Evolutionary conservation across 2,888 invertebrate species (phyloP).

Genomic region (Drosophila subsilvestris): DNA sequence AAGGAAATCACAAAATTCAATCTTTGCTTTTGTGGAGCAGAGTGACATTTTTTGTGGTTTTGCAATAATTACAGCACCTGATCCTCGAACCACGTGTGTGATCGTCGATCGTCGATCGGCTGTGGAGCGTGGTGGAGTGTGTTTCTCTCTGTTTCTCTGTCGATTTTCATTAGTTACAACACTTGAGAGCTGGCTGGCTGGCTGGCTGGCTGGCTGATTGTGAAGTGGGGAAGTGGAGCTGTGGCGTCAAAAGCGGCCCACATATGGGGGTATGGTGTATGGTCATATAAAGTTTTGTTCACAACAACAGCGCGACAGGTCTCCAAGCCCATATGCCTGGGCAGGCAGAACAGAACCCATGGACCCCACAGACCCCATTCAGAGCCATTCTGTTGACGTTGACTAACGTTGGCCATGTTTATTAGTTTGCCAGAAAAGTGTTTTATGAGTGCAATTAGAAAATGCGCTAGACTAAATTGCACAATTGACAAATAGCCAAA

Average conservation of each 20-base stretch:
- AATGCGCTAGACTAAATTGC: conserved; percentile 70
- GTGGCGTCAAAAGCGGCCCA: conserved; percentile 41
- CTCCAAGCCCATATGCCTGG: conserved; percentile 13
- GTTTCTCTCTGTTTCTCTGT: background rate
- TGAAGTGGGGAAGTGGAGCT: conserved; percentile 60
- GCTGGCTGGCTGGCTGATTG: conserved; percentile 19
- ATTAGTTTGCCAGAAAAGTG: conserved; percentile 75
- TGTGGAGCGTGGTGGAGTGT: conserved; percentile 6
- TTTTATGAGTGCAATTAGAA: conserved; percentile 75
- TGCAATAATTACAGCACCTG: conserved; percentile 35
- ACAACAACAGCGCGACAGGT: conserved; percentile 15
- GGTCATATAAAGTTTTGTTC: conserved; percentile 40
- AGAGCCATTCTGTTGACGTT: conserved; percentile 48
- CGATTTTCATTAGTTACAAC: conserved; percentile 58
- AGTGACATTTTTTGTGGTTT: conserved; percentile 25
- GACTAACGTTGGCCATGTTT: conserved; percentile 70
- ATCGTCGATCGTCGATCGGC: conserved; percentile 18
- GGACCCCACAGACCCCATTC: background rate
- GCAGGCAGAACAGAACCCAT: background rate
- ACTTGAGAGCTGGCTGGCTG: conserved; percentile 57
- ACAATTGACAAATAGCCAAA: conserved; percentile 69
- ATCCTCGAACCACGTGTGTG: conserved; percentile 64
- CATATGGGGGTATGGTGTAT: conserved; percentile 25
- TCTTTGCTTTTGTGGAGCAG: conserved; percentile 1
- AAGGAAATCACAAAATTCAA: conserved; percentile 10